Evolutionary conservation across 2,888 invertebrate genomes (phyloP).

Genomic region (Cataglyphis rosenhaueri): DNA sequence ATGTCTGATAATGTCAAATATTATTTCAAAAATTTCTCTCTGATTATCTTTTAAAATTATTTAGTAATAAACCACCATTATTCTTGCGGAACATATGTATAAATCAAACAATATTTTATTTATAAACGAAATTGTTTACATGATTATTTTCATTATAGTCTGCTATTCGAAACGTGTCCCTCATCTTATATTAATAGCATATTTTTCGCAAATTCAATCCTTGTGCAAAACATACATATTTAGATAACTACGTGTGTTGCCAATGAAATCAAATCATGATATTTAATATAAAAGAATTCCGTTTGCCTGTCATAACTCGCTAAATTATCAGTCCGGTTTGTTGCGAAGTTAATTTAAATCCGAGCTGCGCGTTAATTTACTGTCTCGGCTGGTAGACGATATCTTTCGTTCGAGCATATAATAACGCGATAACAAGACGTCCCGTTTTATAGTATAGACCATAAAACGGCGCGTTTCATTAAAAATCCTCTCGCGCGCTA

Average conservation of each 20-base stretch:
- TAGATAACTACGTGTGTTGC: neutral
- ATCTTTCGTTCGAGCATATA: constrained; percentile 16
- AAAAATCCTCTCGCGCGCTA: constrained; percentile 17
- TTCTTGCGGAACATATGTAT: neutral
- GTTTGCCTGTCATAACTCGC: neutral
- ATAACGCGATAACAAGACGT: constrained; percentile 22
- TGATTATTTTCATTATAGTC: neutral
- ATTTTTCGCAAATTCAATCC: neutral
- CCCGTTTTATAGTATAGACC: constrained; percentile 13
- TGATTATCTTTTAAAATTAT: neutral
- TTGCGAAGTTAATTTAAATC: constrained; percentile 4
- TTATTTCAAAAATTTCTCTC: neutral
- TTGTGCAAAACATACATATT: neutral
- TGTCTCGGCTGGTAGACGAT: constrained; percentile 24
- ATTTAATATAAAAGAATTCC: neutral
- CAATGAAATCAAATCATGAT: neutral
- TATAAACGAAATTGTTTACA: neutral
- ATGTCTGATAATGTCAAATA: neutral
- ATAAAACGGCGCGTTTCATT: constrained; percentile 30
- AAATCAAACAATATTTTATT: neutral
- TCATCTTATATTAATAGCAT: neutral
- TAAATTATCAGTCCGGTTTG: neutral
- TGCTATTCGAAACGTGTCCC: neutral
- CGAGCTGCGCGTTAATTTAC: neutral
- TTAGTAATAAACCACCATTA: neutral